Base-by-base conservation (phyloP, 2,797 vertebrate genomes). In the Pygocentrus nattereri region DNA sequence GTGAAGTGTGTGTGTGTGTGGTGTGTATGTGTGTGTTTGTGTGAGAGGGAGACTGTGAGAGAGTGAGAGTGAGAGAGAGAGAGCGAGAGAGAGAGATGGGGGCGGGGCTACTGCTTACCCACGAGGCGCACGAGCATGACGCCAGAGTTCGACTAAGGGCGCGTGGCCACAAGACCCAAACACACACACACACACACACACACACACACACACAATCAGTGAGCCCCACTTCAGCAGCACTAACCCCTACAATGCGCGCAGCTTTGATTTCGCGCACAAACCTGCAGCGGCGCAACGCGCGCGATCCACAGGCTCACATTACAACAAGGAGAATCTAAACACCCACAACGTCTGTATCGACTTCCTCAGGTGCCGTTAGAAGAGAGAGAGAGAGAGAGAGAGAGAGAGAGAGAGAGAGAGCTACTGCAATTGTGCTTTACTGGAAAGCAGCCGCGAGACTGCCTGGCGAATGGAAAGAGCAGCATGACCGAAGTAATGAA, bases 381-480 rank as follows among this genome's bases (percentile, higher is more conserved):
- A 38, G 62, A 76, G 73, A 71, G 64, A 81, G 73, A 61, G 41
- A 69, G 23, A 75, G 62, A 34, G 71, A 47, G 23, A 68, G 71
- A 59, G 93, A 88, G 93, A 93, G 88, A 92, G 92, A 92, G 92
- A 74, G 74, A 94, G 94, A 89, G 82, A 88, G 92, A 69, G 64
- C 79, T 83, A 90, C 50, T 81, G 92, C 91, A 92, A 85, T 86
- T 12, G 88, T 89, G 88, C 88, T 90, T 95, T 92, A 90, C 93
- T 92, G 88, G 82, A 92, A 92, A 88, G 93, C 93, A 92, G 91
- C 91, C 11, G 94, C 92, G 87, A 81, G 82, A 80, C 23, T 23
- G 61, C 64, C 59, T 30, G 59, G 25, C 15, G 59, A 25, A 62
- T 23, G 27, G 59, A 62, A 16, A 27, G 56, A 59, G 23, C 56